Conservation (phyloP, 1,140 invertebrate species). For the Neoseiulus cucumeris region DNA sequence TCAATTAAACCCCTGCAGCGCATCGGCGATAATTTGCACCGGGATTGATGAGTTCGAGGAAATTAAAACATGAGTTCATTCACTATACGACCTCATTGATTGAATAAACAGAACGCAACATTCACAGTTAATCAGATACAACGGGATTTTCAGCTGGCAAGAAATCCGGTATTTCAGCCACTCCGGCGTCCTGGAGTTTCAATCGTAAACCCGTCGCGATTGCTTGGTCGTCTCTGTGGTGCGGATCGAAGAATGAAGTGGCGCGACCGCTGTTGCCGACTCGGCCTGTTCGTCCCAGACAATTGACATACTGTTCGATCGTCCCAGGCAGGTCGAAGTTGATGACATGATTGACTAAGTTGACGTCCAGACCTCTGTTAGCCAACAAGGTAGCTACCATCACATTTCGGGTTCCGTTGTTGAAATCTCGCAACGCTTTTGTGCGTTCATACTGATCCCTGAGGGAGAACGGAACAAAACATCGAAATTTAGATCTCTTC, state of each 20-base stretch:
- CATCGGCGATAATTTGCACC: too few relatives aligned
- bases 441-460: constrained; percentile 43
- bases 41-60: too few relatives aligned
- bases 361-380: constrained; percentile 15
- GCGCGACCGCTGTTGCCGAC: constrained; percentile 80
- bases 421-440: constrained; percentile 61
- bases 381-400: constrained; percentile 12
- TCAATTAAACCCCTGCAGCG: too few relatives aligned
- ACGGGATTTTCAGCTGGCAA: too few relatives aligned
- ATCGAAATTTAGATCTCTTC: too few relatives aligned
- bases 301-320: constrained; percentile 82
- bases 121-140: too few relatives aligned
- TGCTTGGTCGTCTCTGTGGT: constrained; percentile 38
- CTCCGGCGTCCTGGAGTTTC: too few relatives aligned
- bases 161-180: too few relatives aligned
- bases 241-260: constrained; percentile 59
- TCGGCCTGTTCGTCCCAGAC: constrained; percentile 80
- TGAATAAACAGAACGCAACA: too few relatives aligned
- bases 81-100: too few relatives aligned
- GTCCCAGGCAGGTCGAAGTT: constrained; percentile 72
- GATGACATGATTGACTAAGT: constrained; percentile 45
- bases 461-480: not conserved
- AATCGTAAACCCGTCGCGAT: too few relatives aligned
- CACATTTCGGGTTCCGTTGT: constrained; percentile 31
- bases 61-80: too few relatives aligned